These are phyloP conservation scores for Oedothorax gibbosus DNA, from an alignment of 1,140 invertebrate species.

Conservation along the genomic window DNA sequence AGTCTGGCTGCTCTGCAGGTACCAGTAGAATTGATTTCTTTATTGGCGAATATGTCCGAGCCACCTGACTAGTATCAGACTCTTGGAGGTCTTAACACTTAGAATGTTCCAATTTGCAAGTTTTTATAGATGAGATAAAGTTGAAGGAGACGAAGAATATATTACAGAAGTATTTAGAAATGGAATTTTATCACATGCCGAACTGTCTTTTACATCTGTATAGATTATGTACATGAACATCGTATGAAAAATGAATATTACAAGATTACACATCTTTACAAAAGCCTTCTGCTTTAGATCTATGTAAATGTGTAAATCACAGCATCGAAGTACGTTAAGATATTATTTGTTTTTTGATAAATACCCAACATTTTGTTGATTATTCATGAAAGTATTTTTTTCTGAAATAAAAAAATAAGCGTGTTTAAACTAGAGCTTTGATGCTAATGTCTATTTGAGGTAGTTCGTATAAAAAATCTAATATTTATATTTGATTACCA, in stretches of 20 bases:
- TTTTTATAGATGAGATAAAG: constrained; percentile 53
- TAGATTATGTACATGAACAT: constrained; percentile 58
- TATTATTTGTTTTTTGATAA: not conserved
- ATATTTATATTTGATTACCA: too few species aligned
- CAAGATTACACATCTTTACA: constrained; percentile 57
- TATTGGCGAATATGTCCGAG: constrained; percentile 23
- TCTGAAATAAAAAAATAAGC: too few species aligned
- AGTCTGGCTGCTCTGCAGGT: not conserved
- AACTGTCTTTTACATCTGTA: constrained; percentile 46
- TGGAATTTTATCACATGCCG: constrained; percentile 61
- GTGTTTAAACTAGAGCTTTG: too few species aligned
- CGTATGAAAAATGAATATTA: constrained; percentile 57
- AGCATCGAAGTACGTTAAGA: not conserved
- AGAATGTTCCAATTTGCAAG: constrained; percentile 42
- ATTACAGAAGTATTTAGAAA: constrained; percentile 60
- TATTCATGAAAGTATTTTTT: too few species aligned
- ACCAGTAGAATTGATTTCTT: constrained; percentile 24
- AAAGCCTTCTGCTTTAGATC: constrained; percentile 39
- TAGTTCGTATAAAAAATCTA: too few species aligned
- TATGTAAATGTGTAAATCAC: constrained; percentile 12
- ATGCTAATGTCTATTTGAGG: too few species aligned
- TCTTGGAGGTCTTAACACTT: constrained; percentile 36
- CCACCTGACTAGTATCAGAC: constrained; percentile 29
- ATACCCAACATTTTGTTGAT: too few species aligned
- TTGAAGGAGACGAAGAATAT: constrained; percentile 53